Evolutionary conservation across 2,888 invertebrate species (phyloP).

Genomic region (Cynaeus angustus): DNA sequence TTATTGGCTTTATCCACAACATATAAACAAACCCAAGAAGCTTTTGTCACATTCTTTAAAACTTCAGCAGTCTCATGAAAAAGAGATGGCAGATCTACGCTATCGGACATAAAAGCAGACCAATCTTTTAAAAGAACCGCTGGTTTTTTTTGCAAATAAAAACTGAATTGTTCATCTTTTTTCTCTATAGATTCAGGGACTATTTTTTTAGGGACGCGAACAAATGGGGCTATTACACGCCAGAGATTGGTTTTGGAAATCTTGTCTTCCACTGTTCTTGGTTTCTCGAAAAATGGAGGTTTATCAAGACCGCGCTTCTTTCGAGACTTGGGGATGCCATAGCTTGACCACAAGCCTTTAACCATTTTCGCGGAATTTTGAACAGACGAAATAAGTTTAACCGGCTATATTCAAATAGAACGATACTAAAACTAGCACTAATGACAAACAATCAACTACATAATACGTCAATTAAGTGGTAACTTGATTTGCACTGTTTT

Average conservation of each 20-base stretch:
- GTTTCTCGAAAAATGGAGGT: not conserved
- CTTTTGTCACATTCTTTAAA: constrained; percentile 74
- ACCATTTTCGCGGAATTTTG: not conserved
- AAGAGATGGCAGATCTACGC: constrained; percentile 74
- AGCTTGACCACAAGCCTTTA: not conserved
- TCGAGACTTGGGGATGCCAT: not conserved
- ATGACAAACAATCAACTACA: too few species aligned
- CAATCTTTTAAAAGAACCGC: constrained; percentile 66
- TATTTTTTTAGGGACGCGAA: constrained; percentile 62
- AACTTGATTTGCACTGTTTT: too few species aligned
- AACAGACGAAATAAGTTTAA: not conserved
- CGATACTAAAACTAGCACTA: too few species aligned
- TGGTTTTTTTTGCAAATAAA: constrained; percentile 68
- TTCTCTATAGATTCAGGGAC: constrained; percentile 55
- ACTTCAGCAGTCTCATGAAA: constrained; percentile 76
- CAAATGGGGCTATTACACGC: constrained; percentile 77
- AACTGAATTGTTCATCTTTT: constrained; percentile 64
- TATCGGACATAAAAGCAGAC: constrained; percentile 73
- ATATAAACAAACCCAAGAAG: constrained; percentile 76
- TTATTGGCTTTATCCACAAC: constrained; percentile 73
- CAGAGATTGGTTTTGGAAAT: constrained; percentile 54
- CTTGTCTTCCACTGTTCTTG: not conserved
- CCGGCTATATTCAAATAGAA: too few species aligned
- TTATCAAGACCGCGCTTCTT: not conserved
- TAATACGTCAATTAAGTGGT: too few species aligned